Base-by-base conservation (phyloP, 2,797 vertebrate genomes). In the Malurus splendens region DNA sequence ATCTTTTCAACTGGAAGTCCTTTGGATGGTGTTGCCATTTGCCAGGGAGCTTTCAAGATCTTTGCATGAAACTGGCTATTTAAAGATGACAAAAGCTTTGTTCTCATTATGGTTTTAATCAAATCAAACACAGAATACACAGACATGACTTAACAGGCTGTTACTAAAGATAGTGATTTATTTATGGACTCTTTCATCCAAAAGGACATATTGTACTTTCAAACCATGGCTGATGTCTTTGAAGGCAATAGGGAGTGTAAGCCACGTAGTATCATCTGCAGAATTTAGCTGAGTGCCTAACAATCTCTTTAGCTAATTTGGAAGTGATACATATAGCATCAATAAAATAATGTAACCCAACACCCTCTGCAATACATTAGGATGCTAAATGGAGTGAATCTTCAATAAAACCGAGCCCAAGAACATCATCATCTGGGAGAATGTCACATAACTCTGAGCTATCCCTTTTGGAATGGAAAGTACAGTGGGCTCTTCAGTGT, bases 51-150 rank as follows among this genome's bases (percentile, higher is more conserved):
- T 70, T 68, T 41, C 0, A 39, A 41, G 42, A n/a, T 38, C 82
- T 92, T 93, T 65, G 47, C 51, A 57, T 83, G 79, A 80, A 81
- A 73, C 32, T 47, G 59, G 27, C 56, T 81, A 86, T 87, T 81
- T 70, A 64, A 89, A 89, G 62, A 70, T 70, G 52, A 82, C 45
- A 70, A 55, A 72, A 62, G n/a, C 36, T 82, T 91, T 85, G 30
- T 80, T 79, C 72, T 93, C 57, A 28, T 87, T 81, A 70, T 90
- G 76, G 73, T 89, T 91, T 91, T 84, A 92, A 88, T 94, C 61
- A 94, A 74, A 48, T 55, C 39, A 44, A 84, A 71, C 19, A 22
- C 50, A 82, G 39, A 82, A 86, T 62, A 87, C 10, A 33, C 57
- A 81, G 41, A 82, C 36, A 44, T 42, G 81, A 64, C 51, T 87